Evolutionary conservation across 2,888 invertebrate genomes (phyloP), one percentile per base, ranked within the genome.

Genomic region (Cosmorhoe ocellata): DNA sequence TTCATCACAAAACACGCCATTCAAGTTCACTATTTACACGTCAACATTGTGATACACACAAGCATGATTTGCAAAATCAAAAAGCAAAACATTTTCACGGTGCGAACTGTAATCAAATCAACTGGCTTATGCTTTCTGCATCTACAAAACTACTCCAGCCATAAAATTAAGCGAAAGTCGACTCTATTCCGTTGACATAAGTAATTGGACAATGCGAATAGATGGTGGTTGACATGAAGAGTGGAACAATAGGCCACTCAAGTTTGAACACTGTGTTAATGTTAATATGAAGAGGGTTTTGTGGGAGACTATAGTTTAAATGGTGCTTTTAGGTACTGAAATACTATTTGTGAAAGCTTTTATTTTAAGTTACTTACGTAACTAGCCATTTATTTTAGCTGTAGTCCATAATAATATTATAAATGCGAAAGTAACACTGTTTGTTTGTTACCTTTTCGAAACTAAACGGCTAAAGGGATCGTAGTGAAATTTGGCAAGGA

Each of bases 81-180:
- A 55, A 69, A 69, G 76, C 75, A 76, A 72, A 72, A 66, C 64
- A 66, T 67, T 67, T 56, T 57, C 56, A 65, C 67, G 63, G 70
- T 75, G 69, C 67, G 64, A 73, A 78, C 76, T 77, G 69, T 77
- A 79, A 82, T 79, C 76, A 79, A 81, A 81, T 80, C 75, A 76
- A 74, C 76, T 71, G 71, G 74, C 71, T 76, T 64, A 66, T 69
- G 67, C 66, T 67, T 61, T 50, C 59, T 58, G 43, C 58, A 49
- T 51, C 13, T 39, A 36, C 52, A 40, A 44, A 45, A 56, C 66
- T 37, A 62, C 45, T 32, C 51, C 51, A 38, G 22, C 13, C 18
- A 18, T 45, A n/a, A 12, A n/a, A 9, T 3, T 24, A 6, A 8
- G 2, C 22, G 3, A 71, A 67, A 70, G 49, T 58, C 11, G 45